A percentile compares a stretch with the other conserved stretches of the same genome.
These are phyloP conservation scores for Noctua janthe DNA, from an alignment of 2,888 invertebrate species.

Conservation along the genomic window DNA sequence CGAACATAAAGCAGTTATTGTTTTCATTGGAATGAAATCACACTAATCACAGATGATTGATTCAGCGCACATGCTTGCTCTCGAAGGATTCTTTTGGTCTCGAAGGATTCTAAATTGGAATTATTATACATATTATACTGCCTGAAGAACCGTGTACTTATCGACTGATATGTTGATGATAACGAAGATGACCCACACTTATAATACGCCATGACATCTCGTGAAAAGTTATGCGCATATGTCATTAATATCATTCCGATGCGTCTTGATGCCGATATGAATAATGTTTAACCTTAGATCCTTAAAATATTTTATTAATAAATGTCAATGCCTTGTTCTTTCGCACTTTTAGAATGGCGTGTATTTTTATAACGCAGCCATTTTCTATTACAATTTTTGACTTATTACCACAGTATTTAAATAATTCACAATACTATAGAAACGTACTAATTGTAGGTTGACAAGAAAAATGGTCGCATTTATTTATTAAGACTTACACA, in stretches of 20 bases:
- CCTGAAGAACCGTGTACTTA: not conserved
- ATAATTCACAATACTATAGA: constrained; percentile 2
- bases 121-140: too few relatives aligned
- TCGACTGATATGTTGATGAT: not conserved
- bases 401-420: not conserved
- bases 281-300: constrained; percentile 28
- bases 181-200: not conserved
- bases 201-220: not conserved
- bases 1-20: constrained; percentile 7
- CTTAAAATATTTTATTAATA: constrained; percentile 4
- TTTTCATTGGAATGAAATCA: constrained; percentile 26
- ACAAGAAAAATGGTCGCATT: constrained; percentile 15
- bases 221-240: not conserved
- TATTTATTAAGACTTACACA: not conserved
- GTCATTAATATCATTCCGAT: constrained; percentile 21
- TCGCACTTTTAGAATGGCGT: constrained; percentile 14
- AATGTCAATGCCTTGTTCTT: constrained; percentile 22
- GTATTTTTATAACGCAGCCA: constrained; percentile 12
- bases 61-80: not conserved
- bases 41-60: constrained; percentile 17
- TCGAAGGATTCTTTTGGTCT: not conserved
- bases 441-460: not conserved
- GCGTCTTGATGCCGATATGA: not conserved
- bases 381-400: not conserved
- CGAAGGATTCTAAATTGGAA: not conserved